Evolutionary conservation across 2,888 invertebrate genomes (phyloP), one percentile per base, ranked within the genome.

Genomic region (Tribolium freemani): DNA sequence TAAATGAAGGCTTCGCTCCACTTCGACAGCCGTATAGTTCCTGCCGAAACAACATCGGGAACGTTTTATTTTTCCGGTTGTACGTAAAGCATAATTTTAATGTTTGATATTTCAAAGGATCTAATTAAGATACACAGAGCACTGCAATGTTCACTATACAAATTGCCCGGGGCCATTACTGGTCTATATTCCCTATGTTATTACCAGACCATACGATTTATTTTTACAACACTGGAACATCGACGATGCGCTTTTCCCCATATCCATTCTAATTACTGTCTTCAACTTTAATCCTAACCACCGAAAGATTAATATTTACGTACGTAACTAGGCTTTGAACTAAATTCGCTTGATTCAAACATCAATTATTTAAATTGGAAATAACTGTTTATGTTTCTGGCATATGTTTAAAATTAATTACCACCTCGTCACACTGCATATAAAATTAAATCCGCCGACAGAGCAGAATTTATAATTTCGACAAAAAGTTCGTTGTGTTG

Each of bases 21-120:
- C 57, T 26, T 30, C 11, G 56, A 56, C 26, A 31, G 20, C 54
- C 31, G 13, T 16, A n/a, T n/a, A 50, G 50, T 63, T 16, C 26
- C 13, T 16, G 11, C 16, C 51, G 48, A 48, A 66, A 56, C 56
- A 56, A 45, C 53, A 54, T 54, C 8, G 20, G n/a, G 38, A 53
- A 54, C 31, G 31, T 53, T 66, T 66, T 46, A 68, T 68, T 68
- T 68, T 68, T 68, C 20, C 9, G 8, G 57, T 58, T 58, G 56
- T 57, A 6, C 13, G 31, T 8, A 45, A 66, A 66, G 16, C 21
- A 16, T 44, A 64, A 53, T 64, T 64, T 64, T 21, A 64, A 53
- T 54, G 50, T 68, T 68, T 68, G 68, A 58, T 68, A 50, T 68
- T 68, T 68, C 50, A 68, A 66, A 68, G 68, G 68, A 68, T 57